Percentiles rank a stretch among this genome's conserved stretches.
These are phyloP conservation scores for Penaeus monodon DNA, from an alignment of 2,888 invertebrate species.

Conservation along the genomic window DNA sequence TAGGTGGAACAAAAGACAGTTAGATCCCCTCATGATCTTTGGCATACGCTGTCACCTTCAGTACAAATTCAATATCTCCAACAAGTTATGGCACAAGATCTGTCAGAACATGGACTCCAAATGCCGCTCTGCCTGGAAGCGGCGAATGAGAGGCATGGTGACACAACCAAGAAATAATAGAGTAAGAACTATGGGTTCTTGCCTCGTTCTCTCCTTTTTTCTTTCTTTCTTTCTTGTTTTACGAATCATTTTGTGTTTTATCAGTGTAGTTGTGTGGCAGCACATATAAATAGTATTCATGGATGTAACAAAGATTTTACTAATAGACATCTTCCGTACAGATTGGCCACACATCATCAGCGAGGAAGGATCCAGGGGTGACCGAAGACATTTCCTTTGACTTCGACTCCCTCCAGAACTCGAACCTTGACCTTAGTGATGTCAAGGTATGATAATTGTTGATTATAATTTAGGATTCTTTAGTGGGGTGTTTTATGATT, in stretches of 20 bases:
- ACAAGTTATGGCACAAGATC: slow-evolving; percentile 73
- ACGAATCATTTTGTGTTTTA: no score
- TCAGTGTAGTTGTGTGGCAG: not conserved
- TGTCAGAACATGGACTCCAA: slow-evolving; percentile 74
- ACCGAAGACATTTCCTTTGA: slow-evolving; percentile 62
- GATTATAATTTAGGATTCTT: not conserved
- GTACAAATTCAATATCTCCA: slow-evolving; percentile 72
- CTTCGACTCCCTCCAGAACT: slow-evolving; percentile 59
- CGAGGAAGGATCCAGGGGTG: slow-evolving; percentile 56
- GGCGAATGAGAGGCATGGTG: slow-evolving; percentile 56
- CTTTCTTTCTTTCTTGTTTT: no score
- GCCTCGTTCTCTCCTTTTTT: no score
- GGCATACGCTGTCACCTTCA: slow-evolving; percentile 72
- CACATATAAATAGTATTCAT: not conserved
- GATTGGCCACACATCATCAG: slow-evolving; percentile 54
- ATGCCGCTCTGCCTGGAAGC: slow-evolving; percentile 72
- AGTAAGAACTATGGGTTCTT: not conserved
- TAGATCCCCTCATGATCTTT: slow-evolving; percentile 72
- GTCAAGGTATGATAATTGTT: slow-evolving; percentile 46
- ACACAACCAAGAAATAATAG: slow-evolving; percentile 34
- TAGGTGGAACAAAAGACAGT: slow-evolving; percentile 70
- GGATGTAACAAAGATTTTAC: not conserved
- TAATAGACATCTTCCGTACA: slow-evolving; percentile 36
- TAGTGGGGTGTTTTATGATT: no score
- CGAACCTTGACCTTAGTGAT: slow-evolving; percentile 61